Conservation (phyloP, 2,888 invertebrate genomes). For the Melikaiella ostensackeni region DNA sequence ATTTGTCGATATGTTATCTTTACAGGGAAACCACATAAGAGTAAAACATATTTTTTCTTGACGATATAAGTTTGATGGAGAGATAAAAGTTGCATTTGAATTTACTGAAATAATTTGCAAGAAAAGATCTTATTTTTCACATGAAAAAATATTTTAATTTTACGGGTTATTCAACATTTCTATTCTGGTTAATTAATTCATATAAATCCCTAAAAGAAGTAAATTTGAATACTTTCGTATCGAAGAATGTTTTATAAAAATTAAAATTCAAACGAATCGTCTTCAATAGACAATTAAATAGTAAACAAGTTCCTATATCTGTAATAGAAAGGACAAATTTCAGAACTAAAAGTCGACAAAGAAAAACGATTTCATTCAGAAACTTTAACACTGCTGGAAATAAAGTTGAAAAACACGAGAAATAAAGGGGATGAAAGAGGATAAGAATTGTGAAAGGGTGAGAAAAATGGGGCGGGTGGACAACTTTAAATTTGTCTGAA, state of each 20-base stretch:
- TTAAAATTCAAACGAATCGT: not conserved
- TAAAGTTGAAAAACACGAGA: slow-evolving; percentile 7
- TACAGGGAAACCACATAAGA: too few relatives aligned
- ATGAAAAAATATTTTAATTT: too few relatives aligned
- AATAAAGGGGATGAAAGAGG: not conserved
- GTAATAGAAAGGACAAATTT: slow-evolving; percentile 4
- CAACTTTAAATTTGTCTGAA: not conserved
- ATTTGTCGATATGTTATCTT: too few relatives aligned
- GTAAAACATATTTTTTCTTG: too few relatives aligned
- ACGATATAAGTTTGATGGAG: too few relatives aligned
- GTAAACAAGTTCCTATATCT: slow-evolving; percentile 13
- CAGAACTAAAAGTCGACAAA: not conserved
- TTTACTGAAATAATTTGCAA: too few relatives aligned
- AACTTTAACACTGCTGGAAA: slow-evolving; percentile 26
- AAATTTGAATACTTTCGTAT: not conserved
- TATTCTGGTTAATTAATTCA: too few relatives aligned
- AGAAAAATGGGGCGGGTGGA: not conserved
- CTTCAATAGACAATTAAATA: slow-evolving; percentile 22
- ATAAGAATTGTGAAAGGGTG: not conserved
- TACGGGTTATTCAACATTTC: too few relatives aligned
- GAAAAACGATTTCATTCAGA: slow-evolving; percentile 21
- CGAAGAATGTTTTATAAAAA: not conserved
- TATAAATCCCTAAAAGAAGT: too few relatives aligned
- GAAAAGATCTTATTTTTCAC: too few relatives aligned
- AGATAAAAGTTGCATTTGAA: too few relatives aligned